phyloP scores from a whole-genome alignment of 2,113 vertebrate species.

The Bufo gargarizans region DNA sequence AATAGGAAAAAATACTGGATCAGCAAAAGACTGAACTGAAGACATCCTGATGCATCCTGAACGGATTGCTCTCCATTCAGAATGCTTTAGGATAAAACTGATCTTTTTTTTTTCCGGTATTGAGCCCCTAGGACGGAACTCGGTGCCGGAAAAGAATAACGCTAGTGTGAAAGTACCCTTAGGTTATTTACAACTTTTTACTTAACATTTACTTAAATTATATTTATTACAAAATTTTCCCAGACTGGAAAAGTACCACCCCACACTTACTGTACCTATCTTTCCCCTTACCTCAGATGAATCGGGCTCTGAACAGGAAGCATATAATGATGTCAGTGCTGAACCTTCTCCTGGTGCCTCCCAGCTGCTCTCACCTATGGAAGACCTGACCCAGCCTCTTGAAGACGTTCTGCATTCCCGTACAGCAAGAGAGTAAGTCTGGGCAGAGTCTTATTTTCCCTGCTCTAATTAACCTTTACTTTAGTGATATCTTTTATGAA shows the following conservation, averaged over 20 bases:
- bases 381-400: neutral
- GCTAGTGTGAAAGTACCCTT: too few species aligned
- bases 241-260: neutral
- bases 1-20: too few species aligned
- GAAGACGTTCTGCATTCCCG: constrained; percentile 33
- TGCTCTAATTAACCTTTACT: neutral
- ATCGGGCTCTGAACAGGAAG: constrained; percentile 30
- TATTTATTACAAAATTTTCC: too few species aligned
- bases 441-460: neutral
- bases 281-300: neutral
- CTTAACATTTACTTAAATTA: too few species aligned
- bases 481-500: neutral
- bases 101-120: too few species aligned
- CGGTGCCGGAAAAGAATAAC: too few species aligned
- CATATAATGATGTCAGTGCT: neutral
- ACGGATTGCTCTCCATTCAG: too few species aligned
- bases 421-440: constrained; percentile 47
- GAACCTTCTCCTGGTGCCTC: neutral
- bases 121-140: too few species aligned
- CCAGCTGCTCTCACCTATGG: constrained; percentile 3
- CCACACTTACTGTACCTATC: neutral
- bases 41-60: too few species aligned
- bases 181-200: too few species aligned
- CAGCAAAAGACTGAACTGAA: too few species aligned
- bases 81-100: too few species aligned